Conservation (phyloP, 2,888 invertebrate genomes). For the Colostygia pectinataria region DNA sequence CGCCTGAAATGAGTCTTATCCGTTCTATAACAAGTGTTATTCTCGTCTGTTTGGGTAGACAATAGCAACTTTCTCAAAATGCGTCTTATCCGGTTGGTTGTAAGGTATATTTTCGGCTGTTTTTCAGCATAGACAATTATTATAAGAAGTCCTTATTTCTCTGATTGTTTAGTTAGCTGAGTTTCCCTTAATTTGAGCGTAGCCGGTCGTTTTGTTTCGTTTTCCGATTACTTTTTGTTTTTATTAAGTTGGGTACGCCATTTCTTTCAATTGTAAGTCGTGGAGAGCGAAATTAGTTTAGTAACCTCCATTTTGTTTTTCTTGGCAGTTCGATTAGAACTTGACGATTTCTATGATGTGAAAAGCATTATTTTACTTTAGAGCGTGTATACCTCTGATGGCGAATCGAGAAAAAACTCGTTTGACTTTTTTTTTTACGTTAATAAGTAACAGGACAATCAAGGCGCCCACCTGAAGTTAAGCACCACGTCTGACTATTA, state of each 20-base stretch:
- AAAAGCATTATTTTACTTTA: background rate
- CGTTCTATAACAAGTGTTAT: no score
- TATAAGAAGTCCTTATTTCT: conserved; percentile 17
- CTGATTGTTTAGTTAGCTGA: conserved; percentile 33
- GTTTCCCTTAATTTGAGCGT: conserved; percentile 34
- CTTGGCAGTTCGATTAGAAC: conserved; percentile 1
- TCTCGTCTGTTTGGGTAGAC: no score
- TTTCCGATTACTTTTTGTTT: conserved; percentile 27
- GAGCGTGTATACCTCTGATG: no score
- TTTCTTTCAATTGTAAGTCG: conserved; percentile 24
- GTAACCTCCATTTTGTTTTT: conserved; percentile 9
- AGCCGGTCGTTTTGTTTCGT: conserved; percentile 21
- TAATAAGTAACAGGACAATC: no score
- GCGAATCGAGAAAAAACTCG: no score
- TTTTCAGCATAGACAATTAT: conserved; percentile 25
- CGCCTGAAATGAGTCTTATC: conserved; percentile 2
- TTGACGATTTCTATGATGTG: background rate
- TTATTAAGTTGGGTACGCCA: conserved; percentile 22
- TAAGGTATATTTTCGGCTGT: background rate
- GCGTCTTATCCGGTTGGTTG: conserved; percentile 1
- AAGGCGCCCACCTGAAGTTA: no score
- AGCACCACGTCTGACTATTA: no score
- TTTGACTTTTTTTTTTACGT: no score
- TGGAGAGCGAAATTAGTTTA: conserved; percentile 15
- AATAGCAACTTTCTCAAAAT: no score